Conservation (phyloP, 2,888 invertebrate genomes). For the Apomyelois bistriatella region DNA sequence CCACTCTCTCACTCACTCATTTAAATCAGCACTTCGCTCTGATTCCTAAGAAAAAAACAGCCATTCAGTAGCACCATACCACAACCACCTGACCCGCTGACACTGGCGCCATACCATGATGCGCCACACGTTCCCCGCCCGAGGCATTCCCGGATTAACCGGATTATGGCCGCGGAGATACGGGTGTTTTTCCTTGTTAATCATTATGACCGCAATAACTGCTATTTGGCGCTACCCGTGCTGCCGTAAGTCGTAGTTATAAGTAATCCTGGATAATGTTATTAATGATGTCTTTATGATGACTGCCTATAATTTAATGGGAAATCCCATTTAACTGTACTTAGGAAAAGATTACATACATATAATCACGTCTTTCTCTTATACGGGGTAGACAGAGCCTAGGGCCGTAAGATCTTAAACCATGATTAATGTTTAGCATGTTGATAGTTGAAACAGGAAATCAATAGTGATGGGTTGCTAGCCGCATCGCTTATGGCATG, state of each 20-base stretch:
- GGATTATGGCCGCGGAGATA: slow-evolving; percentile 56
- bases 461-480: too few relatives aligned
- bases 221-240: slow-evolving; percentile 11
- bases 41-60: too few relatives aligned
- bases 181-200: slow-evolving; percentile 52
- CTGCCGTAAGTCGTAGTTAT: neutral
- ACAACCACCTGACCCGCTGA: slow-evolving; percentile 26
- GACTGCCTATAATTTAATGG: neutral
- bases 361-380: too few relatives aligned
- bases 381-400: too few relatives aligned
- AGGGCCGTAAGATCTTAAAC: too few relatives aligned
- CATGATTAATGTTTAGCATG: too few relatives aligned
- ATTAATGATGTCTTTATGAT: neutral
- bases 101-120: slow-evolving; percentile 24
- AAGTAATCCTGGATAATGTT: neutral
- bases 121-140: slow-evolving; percentile 46
- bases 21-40: too few relatives aligned
- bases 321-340: too few relatives aligned
- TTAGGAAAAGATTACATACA: too few relatives aligned
- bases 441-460: too few relatives aligned
- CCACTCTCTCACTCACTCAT: too few relatives aligned
- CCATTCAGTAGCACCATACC: neutral
- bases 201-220: slow-evolving; percentile 43
- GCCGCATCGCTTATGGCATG: too few relatives aligned
- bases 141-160: slow-evolving; percentile 56